Percentiles rank a stretch among this genome's conserved stretches.
phyloP scores from a whole-genome alignment of 2,113 vertebrate genomes.

The Reinhardtius hippoglossoides region DNA sequence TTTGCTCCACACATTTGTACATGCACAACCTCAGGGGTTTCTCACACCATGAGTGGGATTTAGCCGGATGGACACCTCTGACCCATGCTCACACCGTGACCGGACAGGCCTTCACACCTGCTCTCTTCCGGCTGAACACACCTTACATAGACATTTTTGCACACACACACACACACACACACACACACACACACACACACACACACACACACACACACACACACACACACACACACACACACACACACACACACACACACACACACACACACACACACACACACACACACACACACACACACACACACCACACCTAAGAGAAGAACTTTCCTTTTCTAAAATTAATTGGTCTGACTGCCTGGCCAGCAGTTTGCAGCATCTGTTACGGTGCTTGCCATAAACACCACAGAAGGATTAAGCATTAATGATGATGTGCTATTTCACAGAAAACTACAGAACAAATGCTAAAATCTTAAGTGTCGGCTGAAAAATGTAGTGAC shows the following conservation, averaged over 20 bases:
- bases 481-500: background rate
- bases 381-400: background rate
- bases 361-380: background rate
- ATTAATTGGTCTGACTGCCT: background rate
- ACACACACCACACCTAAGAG: background rate
- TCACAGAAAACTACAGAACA: background rate
- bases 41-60: slow-evolving; percentile 33
- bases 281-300: too few species aligned
- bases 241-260: too few species aligned
- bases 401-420: background rate
- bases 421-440: background rate
- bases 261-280: too few species aligned
- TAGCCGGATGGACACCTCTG: slow-evolving; percentile 29
- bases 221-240: too few species aligned
- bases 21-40: slow-evolving; percentile 16
- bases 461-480: background rate
- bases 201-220: too few species aligned
- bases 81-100: slow-evolving; percentile 33
- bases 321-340: slow-evolving; percentile 4
- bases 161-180: too few species aligned
- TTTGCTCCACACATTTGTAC: background rate
- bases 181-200: too few species aligned
- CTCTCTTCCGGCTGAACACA: slow-evolving; percentile 12
- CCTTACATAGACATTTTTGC: background rate
- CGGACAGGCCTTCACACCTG: slow-evolving; percentile 41